Evolutionary conservation across 2,113 vertebrate species (phyloP), one percentile per base, ranked within the genome.

Genomic region (Raja brachyura): DNA sequence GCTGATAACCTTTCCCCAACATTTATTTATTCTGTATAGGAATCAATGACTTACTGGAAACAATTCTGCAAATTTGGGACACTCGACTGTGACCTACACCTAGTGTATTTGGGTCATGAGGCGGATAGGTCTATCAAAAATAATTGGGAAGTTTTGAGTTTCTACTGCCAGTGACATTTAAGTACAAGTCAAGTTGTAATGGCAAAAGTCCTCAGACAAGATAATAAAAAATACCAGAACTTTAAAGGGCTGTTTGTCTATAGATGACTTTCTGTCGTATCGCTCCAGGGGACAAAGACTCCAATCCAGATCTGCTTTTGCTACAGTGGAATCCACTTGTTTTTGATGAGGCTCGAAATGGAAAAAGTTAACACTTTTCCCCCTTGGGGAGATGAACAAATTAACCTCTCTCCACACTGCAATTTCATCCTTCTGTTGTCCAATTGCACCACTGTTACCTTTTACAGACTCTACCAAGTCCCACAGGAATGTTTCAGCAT

Each of bases 161-260:
- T 92, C 66, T 54, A 14, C 70, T 70, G 9, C 7, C 39, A 73
- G 90, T 54, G 3, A 74, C 70, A 54, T 74, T 74, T 74, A 73
- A 92, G 90, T 25, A 73, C 11, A 48, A 5, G 90, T 20, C 8
- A 92, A 73, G 22, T 39, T 48, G 8, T 54, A 54, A 54, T 5
- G 39, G 33, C 39, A 0, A 20, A 90, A 90, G 61, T 48, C 63
- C 88, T 90, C 22, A 54, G 39, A 73, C 68, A 92, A 54, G 33
- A 54, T 54, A 48, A 54, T 73, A 48, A 92, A 92, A 33, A 48
- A 90, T 7, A 75, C 28, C 56, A 85, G 81, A 61, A 88, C 59
- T 88, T 88, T 31, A 70, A 92, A 73, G 68, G 20, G 68, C 68
- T 54, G 68, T 92, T 74, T 92, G 20, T 92, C 90, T 92, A 73